Evolutionary conservation across 2,113 vertebrate species (phyloP), one percentile per base, ranked within the genome.

Genomic region (Charadrius vociferus): DNA sequence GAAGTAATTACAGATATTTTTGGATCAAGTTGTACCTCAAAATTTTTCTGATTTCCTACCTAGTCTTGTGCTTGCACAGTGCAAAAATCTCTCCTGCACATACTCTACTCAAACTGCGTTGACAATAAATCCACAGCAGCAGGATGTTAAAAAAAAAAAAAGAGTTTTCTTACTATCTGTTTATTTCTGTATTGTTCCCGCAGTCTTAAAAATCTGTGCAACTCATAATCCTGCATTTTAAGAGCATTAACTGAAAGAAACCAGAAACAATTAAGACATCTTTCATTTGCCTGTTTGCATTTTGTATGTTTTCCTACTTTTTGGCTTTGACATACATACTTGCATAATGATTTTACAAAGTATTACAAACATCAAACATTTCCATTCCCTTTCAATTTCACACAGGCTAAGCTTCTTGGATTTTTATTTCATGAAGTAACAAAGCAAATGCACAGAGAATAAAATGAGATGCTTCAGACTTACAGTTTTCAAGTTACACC

Each of bases 1-100:
- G 56, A 52, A 71, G 72, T 63, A 95, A 79, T 79, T 89, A 75
- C 22, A 70, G 86, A 45, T 87, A 87, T 79, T 94, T 96, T 93
- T 66, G 52, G 65, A 89, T 67, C 34, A 56, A 75, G 39, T 7
- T 88, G 67, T 63, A 67, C 43, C 50, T 88, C 5, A 4, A 83
- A 55, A 86, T 37, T 66, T 56, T 32, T 71, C 52, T 19, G 14
- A 74, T 85, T 94, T 80, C 81, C 43, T 65, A 39, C 30, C 16
- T 32, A 61, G 14, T 72, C 56, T 7, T 32, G 20, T 37, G 68
- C 37, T 73, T 80, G 12, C 50, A 45, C 13, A 49, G 49, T 2
- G 9, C 37, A 56, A 47, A 47, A 66, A 34, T 58, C 27, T 80
- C 36, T 75, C 58, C 63, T 77, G 34, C 21, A 59, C 6, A 12